Evolutionary conservation across 1,140 invertebrate genomes (phyloP), one percentile per base, ranked within the genome.

Genomic region (Zaprionus africanus): DNA sequence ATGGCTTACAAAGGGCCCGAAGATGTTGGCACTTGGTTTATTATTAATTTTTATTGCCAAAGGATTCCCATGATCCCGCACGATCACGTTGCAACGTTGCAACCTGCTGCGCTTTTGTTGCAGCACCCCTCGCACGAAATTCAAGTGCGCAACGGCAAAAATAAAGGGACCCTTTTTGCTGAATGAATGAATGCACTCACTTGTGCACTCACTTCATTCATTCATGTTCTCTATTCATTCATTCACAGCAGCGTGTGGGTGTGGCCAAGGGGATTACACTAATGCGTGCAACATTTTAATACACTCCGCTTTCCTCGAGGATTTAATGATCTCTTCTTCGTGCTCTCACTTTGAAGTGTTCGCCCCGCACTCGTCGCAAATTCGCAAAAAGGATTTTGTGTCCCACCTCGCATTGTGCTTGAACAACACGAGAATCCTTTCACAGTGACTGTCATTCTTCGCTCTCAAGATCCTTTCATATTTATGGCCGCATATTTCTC

Each of bases 241-340:
- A 54, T 56, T 56, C 63, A 66, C 65, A 85, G 68, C 26, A 24
- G 26, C 54, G 65, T 77, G 85, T 90, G 85, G 85, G 85, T 88
- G 85, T 88, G 85, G 81, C 85, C 72, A n/a, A 41, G 69, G 67
- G 85, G 84, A 90, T 87, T 87, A 90, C 84, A 88, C 85, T 87
- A 87, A 87, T 87, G 84, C 84, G 58, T 67, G 31, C 64, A 73
- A 73, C 69, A 58, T 88, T 83, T 87, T 87, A 80, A 87, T 88
- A 81, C 67, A 87, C 80, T 87, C 64, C 17, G 12, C 41, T 4
- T 9, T n/a, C 6, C 73, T 57, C 41, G 78, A 85, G 85, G 85
- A 88, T 90, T 88, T 88, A 85, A 88, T 90, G 85, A 90, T 90
- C 65, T 88, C 31, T 38, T 38, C 49, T 38, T 38, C 49, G 31